Evolutionary conservation across 2,113 vertebrate genomes (phyloP), one percentile per base, ranked within the genome.

Genomic region (Ceuthmochares aereus): DNA sequence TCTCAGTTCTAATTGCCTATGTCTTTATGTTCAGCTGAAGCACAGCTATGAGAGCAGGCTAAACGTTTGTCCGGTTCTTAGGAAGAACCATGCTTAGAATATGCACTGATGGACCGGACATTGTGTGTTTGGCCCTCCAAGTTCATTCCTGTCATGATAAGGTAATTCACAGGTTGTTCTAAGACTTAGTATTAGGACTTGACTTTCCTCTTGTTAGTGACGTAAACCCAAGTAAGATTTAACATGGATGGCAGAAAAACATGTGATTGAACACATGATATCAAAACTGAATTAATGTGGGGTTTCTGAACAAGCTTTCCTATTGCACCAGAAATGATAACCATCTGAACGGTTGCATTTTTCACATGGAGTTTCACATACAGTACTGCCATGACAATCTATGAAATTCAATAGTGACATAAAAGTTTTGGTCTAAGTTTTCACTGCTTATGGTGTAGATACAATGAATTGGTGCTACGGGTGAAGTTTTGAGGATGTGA

Each of bases 31-130:
- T 30, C 47, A 56, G 15, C 6, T 74, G 21, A 70, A 27, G 7
- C 12, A 23, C n/a, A 70, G 64, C 12, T 17, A 56, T 2, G 3
- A 56, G 17, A 54, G 19, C 22, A 66, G 37, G 14, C 9, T 45
- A 21, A 87, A 45, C 9, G 37, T 66, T 40, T 58, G 25, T 45
- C 30, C 45, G 49, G 25, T 40, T 67, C 21, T 36, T 51, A 40
- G 20, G 66, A 84, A 82, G 21, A 88, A n/a, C 4, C 21, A 58
- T 7, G 3, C 30, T 80, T 34, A 56, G 45, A 58, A 49, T 16
- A 63, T 0, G 1, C 22, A 30, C 1, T 10, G 36, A 26, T 40
- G 29, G 49, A 32, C 43, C 47, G 29, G 54, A 64, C 6, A 34
- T 1, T 20, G 29, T 18, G 10, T 4, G 17, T 30, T 32, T 43